Percentiles rank a stretch among this genome's conserved stretches.
phyloP scores from a whole-genome alignment of 92 coral and sea anemone species.

The Porites divaricata region DNA sequence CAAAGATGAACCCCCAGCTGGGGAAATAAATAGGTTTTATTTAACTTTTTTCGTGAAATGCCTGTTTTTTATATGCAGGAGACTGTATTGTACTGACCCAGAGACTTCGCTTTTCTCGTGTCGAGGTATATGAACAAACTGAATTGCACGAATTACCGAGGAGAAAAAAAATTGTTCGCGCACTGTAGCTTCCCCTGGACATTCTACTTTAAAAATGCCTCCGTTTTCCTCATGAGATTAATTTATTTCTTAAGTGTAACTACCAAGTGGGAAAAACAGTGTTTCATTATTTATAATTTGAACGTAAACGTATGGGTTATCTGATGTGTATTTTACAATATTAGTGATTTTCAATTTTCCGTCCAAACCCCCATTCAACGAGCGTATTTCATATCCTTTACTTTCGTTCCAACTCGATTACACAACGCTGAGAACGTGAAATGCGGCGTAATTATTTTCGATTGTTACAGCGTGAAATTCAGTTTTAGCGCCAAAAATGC shows the following conservation, averaged over 20 bases:
- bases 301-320: neutral
- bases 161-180: neutral
- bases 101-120: neutral
- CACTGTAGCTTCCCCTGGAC: neutral
- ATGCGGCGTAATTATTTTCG: neutral
- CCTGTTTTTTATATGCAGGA: constrained; percentile 39
- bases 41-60: constrained; percentile 23
- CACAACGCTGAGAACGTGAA: no score
- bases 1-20: constrained; percentile 40
- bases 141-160: neutral
- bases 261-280: constrained; percentile 7
- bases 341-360: no score
- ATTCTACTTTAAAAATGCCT: neutral
- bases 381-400: neutral
- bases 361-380: no score
- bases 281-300: constrained; percentile 41
- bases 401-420: neutral
- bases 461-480: neutral
- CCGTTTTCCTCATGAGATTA: neutral
- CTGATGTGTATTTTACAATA: neutral
- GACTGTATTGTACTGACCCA: neutral
- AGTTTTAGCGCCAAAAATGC: neutral
- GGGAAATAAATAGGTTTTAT: constrained; percentile 52
- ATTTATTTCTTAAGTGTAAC: neutral
- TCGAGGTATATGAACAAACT: neutral